Evolutionary conservation across 2,797 vertebrate species (phyloP).

Genomic region (Microtus californicus): DNA sequence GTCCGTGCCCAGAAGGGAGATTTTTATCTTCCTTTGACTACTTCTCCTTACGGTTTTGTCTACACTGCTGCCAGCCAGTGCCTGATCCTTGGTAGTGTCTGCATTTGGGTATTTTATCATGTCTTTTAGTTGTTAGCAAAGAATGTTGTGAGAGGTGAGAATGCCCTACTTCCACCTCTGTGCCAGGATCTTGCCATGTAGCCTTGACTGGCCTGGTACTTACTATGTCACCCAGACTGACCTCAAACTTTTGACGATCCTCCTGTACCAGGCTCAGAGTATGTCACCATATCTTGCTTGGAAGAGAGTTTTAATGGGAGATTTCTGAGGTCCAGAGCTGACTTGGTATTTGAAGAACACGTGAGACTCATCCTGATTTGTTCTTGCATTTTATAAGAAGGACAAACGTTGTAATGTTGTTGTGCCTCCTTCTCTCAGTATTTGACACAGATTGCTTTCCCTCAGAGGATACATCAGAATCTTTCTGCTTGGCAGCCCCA

Average conservation of each 20-base stretch:
- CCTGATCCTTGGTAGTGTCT: not conserved
- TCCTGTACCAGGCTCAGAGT: not conserved
- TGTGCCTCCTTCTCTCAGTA: not conserved
- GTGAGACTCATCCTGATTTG: not conserved
- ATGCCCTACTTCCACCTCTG: not conserved
- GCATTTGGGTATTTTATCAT: slow-evolving; percentile 37
- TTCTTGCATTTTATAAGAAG: slow-evolving; percentile 50
- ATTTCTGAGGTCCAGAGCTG: not conserved
- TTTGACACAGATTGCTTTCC: not conserved
- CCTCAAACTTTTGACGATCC: not conserved
- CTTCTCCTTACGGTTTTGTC: not conserved
- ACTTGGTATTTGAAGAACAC: slow-evolving; percentile 22
- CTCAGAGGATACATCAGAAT: not conserved
- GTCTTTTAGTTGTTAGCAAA: slow-evolving; percentile 38
- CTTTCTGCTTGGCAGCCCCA: not conserved
- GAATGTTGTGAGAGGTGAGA: not conserved
- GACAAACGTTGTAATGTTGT: not conserved
- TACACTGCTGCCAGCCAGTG: not conserved
- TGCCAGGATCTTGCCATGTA: not conserved
- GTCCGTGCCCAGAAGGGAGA: not conserved
- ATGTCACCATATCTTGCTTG: not conserved
- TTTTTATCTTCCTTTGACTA: not conserved
- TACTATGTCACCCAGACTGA: too few relatives aligned
- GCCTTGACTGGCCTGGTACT: not conserved
- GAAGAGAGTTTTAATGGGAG: not conserved